Evolutionary conservation across 2,113 vertebrate genomes (phyloP), one percentile per base, ranked within the genome.

Genomic region (Rhinolophus ferrumequinum): DNA sequence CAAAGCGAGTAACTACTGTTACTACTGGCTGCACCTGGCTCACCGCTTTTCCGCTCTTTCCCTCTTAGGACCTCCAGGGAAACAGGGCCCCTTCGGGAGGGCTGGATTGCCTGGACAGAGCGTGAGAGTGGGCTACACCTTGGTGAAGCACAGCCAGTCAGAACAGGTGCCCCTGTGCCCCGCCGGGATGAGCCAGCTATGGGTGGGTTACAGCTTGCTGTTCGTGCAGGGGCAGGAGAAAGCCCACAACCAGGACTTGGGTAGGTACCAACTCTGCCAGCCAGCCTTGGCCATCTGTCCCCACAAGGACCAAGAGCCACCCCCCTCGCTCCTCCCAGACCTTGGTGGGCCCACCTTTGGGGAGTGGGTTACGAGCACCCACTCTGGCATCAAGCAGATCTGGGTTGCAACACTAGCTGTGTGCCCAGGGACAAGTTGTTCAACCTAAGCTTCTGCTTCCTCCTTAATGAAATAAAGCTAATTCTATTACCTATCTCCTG

Each of bases 171-270:
- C 99, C 26, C 99, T 98, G 26, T 99, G 99, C 92, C 99, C 99
- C 8, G 80, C 99, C 38, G 99, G 99, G 33, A 99, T 99, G 99
- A 99, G 66, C 86, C 99, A 98, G 70, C 98, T 99, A 56, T 99
- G 99, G 99, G 99, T 99, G 0, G 99, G 99, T 19, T 99, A 99
- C 99, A 99, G 99, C 76, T 97, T 99, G 91, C 96, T 99, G 50
- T 99, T 99, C 0, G 99, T 99, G 97, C 99, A 99, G 96, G 99
- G 99, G 2, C 99, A 99, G 98, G 99, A 99, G 94, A 99, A 99
- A 97, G 98, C 99, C 4, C 99, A 99, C 98, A 99, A 99, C 98
- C 99, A 99, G 98, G 99, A 99, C 82, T 98, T 99, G 0, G 99
- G 99, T 99, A 97, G 98, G 98, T 95, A 92, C 70, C 11, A 0